phyloP scores from a whole-genome alignment of 2,888 invertebrate species.

The Eupithecia inturbata region DNA sequence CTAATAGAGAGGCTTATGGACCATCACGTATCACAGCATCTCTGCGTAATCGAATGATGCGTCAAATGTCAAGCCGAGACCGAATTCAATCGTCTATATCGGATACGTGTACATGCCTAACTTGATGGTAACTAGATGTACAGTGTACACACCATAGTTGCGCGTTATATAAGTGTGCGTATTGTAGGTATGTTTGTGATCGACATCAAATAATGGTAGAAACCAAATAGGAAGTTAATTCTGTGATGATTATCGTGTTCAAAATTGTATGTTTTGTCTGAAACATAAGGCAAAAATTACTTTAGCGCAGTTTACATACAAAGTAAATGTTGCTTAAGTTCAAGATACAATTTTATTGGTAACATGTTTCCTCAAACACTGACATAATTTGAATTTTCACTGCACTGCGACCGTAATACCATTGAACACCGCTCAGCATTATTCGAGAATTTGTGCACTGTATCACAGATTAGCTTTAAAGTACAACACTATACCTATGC shows the following conservation, averaged over 20 bases:
- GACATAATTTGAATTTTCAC: neutral
- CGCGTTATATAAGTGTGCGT: neutral
- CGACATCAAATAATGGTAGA: neutral
- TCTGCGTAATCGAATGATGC: neutral
- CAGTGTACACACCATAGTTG: neutral
- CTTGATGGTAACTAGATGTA: neutral
- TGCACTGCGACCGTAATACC: neutral
- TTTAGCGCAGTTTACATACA: neutral
- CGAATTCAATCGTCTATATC: neutral
- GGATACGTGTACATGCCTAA: neutral
- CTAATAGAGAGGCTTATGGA: neutral
- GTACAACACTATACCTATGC: neutral
- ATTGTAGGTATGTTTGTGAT: neutral
- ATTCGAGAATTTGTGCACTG: neutral
- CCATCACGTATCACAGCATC: neutral
- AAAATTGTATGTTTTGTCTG: neutral
- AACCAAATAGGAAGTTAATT: neutral
- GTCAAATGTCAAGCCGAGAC: neutral
- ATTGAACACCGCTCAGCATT: neutral
- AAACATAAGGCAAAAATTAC: neutral
- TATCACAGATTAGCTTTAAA: no score
- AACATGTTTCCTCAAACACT: no score
- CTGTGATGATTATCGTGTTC: neutral
- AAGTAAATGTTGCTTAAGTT: no score
- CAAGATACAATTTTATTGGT: neutral